Evolutionary conservation across 2,113 vertebrate species (phyloP).

Genomic region (Chrysochloris asiatica): DNA sequence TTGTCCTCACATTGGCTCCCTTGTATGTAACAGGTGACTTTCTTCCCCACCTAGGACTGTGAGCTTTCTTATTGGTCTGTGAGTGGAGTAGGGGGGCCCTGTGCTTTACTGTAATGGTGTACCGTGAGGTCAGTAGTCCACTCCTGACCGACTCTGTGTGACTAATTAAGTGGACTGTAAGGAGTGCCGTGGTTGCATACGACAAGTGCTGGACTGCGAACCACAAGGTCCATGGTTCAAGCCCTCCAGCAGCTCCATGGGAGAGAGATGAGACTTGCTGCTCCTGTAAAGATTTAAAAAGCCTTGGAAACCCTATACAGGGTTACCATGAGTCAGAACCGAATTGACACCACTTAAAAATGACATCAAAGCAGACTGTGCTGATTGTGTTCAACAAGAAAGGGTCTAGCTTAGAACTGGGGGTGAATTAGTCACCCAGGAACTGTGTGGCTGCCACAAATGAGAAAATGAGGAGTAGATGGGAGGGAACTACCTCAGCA

Average conservation of each 20-base stretch:
- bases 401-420: background rate
- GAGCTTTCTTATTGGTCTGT: background rate
- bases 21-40: background rate
- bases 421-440: too few relatives aligned
- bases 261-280: too few relatives aligned
- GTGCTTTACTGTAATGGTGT: rapidly evolving
- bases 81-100: background rate
- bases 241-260: too few relatives aligned
- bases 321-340: too few relatives aligned
- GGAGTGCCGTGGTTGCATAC: too few relatives aligned
- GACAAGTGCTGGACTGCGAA: too few relatives aligned
- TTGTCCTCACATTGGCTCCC: background rate
- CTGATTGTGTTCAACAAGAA: background rate
- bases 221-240: too few relatives aligned
- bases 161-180: too few relatives aligned
- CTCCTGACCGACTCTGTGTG: background rate
- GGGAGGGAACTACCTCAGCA: background rate
- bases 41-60: too few relatives aligned
- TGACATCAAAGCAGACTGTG: background rate
- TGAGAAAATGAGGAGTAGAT: background rate
- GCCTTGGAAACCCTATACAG: too few relatives aligned
- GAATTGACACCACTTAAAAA: too few relatives aligned
- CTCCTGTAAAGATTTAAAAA: too few relatives aligned
- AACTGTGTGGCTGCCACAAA: background rate
- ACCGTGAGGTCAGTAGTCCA: background rate